These are phyloP conservation scores for Tromatobia lineatoria DNA, from an alignment of 2,888 invertebrate genomes.

Conservation along the genomic window DNA sequence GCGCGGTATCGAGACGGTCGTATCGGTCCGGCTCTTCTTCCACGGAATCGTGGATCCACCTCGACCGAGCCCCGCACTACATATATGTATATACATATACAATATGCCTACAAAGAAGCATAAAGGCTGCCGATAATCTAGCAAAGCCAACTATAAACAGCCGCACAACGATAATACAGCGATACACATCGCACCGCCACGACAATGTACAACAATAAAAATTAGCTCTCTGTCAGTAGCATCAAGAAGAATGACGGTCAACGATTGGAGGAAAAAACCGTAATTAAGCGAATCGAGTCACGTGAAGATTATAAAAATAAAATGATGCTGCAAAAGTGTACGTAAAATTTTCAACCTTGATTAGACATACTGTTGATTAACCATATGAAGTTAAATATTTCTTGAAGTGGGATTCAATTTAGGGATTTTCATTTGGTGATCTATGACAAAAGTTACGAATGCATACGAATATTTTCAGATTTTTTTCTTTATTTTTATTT, in stretches of 20 bases:
- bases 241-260: neutral
- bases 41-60: slow-evolving; percentile 83
- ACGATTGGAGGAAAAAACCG: neutral
- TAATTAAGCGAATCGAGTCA: no score
- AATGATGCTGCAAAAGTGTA: no score
- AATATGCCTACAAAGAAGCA: slow-evolving; percentile 9
- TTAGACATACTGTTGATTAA: no score
- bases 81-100: neutral
- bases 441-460: no score
- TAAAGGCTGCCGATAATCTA: slow-evolving; percentile 51
- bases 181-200: slow-evolving; percentile 40
- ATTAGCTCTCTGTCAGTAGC: neutral
- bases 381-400: no score
- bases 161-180: slow-evolving; percentile 46
- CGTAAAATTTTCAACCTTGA: no score
- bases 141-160: slow-evolving; percentile 48
- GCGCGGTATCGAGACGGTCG: slow-evolving; percentile 78
- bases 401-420: no score
- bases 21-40: slow-evolving; percentile 79
- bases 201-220: slow-evolving; percentile 32
- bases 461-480: no score
- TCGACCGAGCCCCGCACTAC: slow-evolving; percentile 50
- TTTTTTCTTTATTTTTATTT: no score
- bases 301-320: neutral
- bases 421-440: no score